Evolutionary conservation across 2,797 vertebrate species (phyloP), one percentile per base, ranked within the genome.

Genomic region (Myotis vivesi): DNA sequence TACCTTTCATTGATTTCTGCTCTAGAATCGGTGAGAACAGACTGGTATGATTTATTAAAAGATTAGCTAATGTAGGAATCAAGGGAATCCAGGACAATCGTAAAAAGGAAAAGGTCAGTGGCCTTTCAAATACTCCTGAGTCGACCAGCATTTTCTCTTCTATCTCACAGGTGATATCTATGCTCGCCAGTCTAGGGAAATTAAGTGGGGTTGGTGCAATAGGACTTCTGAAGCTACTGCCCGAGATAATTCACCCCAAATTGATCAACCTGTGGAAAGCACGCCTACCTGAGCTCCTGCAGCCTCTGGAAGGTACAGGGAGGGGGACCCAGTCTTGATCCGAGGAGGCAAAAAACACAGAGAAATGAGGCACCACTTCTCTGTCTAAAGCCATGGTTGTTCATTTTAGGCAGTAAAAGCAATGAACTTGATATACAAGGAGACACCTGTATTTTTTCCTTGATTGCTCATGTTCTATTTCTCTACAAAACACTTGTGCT

Each of bases 191-290:
- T 76, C 55, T 93, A 85, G 95, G 96, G 44, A 68, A 93, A 84
- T 88, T 94, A 55, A 8, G 38, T 36, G 97, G 97, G 22, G 86
- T 25, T 81, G 57, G 94, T 68, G 97, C 97, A 33, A 91, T 97
- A 86, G 95, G 97, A 75, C 95, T 97, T 55, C 85, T 97, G 95
- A 96, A 97, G 90, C 41, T 89, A 59, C 0, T 97, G 28, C 96
- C 97, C 51, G 96, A 96, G 20, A 68, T 97, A 38, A 97, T 97
- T 71, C 96, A 97, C n/a, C 96, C 96, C 1, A 94, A 94, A 13
- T 57, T 97, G 82, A 51, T 41, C 33, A 81, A 95, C 41, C 41
- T 97, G 0, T 97, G 97, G 96, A 94, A 85, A 92, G 64, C 68
- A 79, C 93, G 68, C 6, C 33, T 97, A 10, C 96, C 95, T 81